Base-by-base conservation (phyloP, 2,888 invertebrate species). In the Acrobasis consociella region DNA sequence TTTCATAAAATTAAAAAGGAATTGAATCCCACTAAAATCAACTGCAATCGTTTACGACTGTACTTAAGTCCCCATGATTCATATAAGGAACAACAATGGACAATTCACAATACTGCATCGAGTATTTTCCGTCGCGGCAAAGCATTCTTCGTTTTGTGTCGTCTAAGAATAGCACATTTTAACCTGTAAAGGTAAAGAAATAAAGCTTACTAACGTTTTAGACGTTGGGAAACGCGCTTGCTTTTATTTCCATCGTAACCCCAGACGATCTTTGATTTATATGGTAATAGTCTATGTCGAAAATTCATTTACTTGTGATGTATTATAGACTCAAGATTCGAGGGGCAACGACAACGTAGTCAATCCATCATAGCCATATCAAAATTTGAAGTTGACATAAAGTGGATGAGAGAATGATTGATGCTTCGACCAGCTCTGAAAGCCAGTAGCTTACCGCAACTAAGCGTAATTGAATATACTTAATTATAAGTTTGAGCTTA, bases 321-420 rank as follows among this genome's bases (percentile, higher is more conserved):
- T 60, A 50, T 59, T 59, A 55, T 55, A 55, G 55, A 71, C 53
- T 64, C 64, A 64, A 72, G 75, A 73, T 70, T 68, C 71, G 66
- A 68, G 66, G 64, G 74, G 78, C 80, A 80, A 76, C 77, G 74
- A 75, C 73, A 77, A 76, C 77, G 75, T 74, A 78, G 79, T 75
- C 81, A 89, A 56, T 91, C 90, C 82, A 91, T 91, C 91, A 91
- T 78, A 71, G 68, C 74, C 77, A 78, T 86, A 91, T 90, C 89
- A 89, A 89, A 91, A 87, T 89, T 90, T 86, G 85, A 88, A 87
- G 88, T 86, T 86, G 90, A 91, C 89, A 86, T 78, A 85, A 86
- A 90, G 87, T 91, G 86, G 88, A 91, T 87, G 87, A 86, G 87
- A 85, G 84, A 84, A 87, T 91, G 91, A 91, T 91, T 89, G 88